Evolutionary conservation across 2,113 vertebrate genomes (phyloP).

Genomic region (Triplophysa tibetana): DNA sequence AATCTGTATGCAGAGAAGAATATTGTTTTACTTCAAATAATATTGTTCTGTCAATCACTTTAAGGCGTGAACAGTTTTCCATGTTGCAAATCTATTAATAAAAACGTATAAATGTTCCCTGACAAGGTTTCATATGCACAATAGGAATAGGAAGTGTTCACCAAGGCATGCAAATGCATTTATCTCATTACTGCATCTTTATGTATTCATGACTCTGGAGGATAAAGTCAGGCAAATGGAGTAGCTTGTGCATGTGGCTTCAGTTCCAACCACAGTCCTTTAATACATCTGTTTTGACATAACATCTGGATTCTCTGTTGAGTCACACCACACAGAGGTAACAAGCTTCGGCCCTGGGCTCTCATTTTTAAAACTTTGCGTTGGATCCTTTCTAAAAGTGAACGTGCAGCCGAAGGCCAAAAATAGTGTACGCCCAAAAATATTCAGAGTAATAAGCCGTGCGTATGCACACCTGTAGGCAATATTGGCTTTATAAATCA

Average conservation of each 20-base stretch:
- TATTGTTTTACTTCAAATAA: too few species aligned
- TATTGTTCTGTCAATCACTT: neutral
- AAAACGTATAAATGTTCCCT: conserved; percentile 3
- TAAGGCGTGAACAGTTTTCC: neutral
- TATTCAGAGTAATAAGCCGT: too few species aligned
- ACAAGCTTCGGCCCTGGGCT: neutral
- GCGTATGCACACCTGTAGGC: too few species aligned
- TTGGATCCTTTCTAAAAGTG: too few species aligned
- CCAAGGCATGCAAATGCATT: conserved; percentile 26
- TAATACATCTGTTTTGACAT: neutral
- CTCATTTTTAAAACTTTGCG: neutral
- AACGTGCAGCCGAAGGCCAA: too few species aligned
- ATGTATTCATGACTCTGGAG: conserved; percentile 20
- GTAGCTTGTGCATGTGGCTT: neutral
- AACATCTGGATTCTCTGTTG: conserved; percentile 2
- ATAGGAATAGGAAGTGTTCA: conserved; percentile 15
- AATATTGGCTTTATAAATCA: too few species aligned
- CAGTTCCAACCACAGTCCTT: neutral
- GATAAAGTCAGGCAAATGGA: conserved; percentile 14
- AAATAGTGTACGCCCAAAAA: too few species aligned
- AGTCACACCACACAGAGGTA: conserved; percentile 15
- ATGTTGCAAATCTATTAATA: neutral
- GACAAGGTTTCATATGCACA: neutral
- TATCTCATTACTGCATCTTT: conserved; percentile 41
- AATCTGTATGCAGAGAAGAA: too few species aligned